These are phyloP conservation scores for Sialis lutaria DNA, from an alignment of 2,888 invertebrate species.

Conservation along the genomic window DNA sequence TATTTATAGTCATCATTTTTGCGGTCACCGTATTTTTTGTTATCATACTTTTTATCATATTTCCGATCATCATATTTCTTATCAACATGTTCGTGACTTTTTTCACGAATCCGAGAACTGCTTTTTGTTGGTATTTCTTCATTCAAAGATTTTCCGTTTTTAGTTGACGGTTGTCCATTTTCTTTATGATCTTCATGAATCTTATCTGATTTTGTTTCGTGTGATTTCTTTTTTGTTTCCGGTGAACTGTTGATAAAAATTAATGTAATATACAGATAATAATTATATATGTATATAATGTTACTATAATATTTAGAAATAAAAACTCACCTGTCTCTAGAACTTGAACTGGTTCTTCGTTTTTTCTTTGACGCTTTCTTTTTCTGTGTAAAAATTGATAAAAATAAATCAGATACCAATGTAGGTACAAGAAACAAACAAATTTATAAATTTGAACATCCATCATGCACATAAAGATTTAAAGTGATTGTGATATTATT, in stretches of 20 bases:
- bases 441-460: not conserved
- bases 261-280: not conserved
- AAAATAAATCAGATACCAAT: constrained; percentile 10
- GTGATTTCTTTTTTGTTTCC: not conserved
- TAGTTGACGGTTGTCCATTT: not conserved
- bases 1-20: not conserved
- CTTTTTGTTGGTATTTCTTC: constrained; percentile 9
- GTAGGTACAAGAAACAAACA: not conserved
- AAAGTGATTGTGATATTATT: too few species aligned
- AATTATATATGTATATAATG: not conserved
- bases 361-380: constrained; percentile 37
- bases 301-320: not conserved
- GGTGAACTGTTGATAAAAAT: not conserved
- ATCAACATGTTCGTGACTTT: not conserved
- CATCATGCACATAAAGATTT: not conserved
- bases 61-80: not conserved
- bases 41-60: not conserved
- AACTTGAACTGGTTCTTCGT: constrained; percentile 33
- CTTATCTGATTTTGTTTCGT: constrained; percentile 1
- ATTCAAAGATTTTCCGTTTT: constrained; percentile 17
- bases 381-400: constrained; percentile 34
- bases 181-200: not conserved
- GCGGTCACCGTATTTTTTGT: not conserved
- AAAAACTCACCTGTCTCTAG: constrained; percentile 32
- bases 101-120: not conserved